Base-by-base conservation (phyloP, 2,113 vertebrate species). In the Capreolus pygargus region DNA sequence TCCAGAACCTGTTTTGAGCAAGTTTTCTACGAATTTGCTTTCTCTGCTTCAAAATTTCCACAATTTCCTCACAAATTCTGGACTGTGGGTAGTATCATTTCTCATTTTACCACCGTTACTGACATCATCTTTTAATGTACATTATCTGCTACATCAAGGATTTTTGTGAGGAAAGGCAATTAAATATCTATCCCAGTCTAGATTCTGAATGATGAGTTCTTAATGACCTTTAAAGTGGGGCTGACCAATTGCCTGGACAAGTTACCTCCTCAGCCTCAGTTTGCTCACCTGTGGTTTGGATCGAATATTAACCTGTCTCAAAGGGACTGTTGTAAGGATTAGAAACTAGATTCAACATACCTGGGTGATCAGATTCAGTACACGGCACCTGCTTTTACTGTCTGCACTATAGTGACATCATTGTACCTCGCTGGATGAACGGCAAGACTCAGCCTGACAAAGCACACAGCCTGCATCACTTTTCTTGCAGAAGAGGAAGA, bases 341-440 rank as follows among this genome's bases (percentile, higher is more conserved):
- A 52, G 14, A 52, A 61, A 28, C 15, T 14, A 7, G 55, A 54
- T 36, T 67, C 43, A 28, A 57, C 70, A 33, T 30, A 43, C 50
- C 23, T 36, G 8, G 47, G 58, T n/a, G 58, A 67, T 8, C 55
- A 57, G 60, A 28, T 36, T 33, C 17, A 4, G 89, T 28, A n/a
- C 60, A 36, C 0, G 36, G 67, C 21, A 64, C 47, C 55, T 47
- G 30, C 57, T 78, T 8, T 67, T 55, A 67, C 17, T 81, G 17
- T 50, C 3, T 87, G 58, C 45, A 15, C 17, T 14, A 54, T 19
- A 64, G 36, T 4, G 30, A 79, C 2, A 30, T 86, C 8, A 17
- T 23, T 52, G 45, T 14, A 27, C 27, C n/a, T 21, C 0, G 0
- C 21, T 57, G 83, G n/a, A 21, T 0, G 3, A 45, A 7, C 1